phyloP scores from a whole-genome alignment of 1,140 invertebrate genomes.

The Solenopsis invicta region DNA sequence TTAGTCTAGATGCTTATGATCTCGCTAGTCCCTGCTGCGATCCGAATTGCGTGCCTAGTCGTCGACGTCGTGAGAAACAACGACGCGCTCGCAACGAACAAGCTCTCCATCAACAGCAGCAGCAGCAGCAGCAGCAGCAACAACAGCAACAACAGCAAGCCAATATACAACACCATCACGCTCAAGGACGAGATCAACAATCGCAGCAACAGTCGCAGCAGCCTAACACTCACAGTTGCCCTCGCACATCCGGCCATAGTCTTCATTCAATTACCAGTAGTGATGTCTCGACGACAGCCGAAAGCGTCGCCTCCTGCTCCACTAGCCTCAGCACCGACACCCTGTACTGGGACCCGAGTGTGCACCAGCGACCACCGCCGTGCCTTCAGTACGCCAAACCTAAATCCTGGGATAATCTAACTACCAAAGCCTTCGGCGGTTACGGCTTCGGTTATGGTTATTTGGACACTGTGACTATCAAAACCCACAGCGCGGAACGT shows the following conservation, averaged over 20 bases:
- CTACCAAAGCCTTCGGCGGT: constrained; percentile 93
- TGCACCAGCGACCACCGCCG: constrained; percentile 87
- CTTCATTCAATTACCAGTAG: constrained; percentile 93
- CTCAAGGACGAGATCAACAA: constrained; percentile 72
- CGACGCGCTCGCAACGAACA: constrained; percentile 81
- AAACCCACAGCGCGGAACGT: constrained; percentile 87
- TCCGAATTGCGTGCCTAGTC: constrained; percentile 92
- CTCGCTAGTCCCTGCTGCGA: constrained; percentile 94
- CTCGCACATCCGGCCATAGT: constrained; percentile 91
- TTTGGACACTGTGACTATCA: constrained; percentile 89
- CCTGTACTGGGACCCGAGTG: constrained; percentile 92
- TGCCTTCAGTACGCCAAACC: constrained; percentile 91
- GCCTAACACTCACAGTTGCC: constrained; percentile 78
- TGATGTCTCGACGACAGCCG: constrained; percentile 88
- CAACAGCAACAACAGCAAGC: constrained; percentile 72
- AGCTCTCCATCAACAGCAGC: constrained; percentile 76
- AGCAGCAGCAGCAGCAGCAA: constrained; percentile 66
- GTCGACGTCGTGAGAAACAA: constrained; percentile 88
- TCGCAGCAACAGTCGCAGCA: constrained; percentile 74
- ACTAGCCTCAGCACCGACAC: constrained; percentile 94
- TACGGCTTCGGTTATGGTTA: constrained; percentile 95
- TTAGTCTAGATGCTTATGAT: constrained; percentile 93
- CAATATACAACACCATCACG: constrained; percentile 80
- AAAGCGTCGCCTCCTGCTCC: constrained; percentile 92
- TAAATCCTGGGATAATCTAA: constrained; percentile 95